Base-by-base conservation (phyloP, 2,888 invertebrate species). In the Girardia tigrina region DNA sequence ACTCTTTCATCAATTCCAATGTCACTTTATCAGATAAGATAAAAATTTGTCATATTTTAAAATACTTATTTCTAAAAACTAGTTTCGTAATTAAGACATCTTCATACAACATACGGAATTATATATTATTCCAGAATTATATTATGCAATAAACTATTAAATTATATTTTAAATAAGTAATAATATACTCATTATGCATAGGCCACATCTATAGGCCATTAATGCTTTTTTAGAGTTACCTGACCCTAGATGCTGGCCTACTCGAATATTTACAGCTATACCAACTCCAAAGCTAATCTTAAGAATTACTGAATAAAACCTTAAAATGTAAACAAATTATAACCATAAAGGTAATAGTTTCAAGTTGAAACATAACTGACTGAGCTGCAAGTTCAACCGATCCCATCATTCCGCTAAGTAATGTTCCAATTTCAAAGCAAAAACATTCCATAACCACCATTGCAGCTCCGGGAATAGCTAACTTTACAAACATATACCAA, bases 341-440 rank as follows among this genome's bases (percentile, higher is more conserved):
- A 12, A 76, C 76, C 76, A 76, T 76, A 75, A 75, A 76, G 20
- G 76, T 75, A 6, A 42, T 29, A 1, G 76, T 75, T 75, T 76
- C 75, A 6, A 76, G 0, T 56, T 76, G 76, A 27, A 76, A 76
- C 2, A 76, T 26, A 26, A 76, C 69, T 0, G 76, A 29, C 56
- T 76, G 76, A 0, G 70, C 75, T 6, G 76, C 76, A 16, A 76
- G 56, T 42, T 76, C 56, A 1, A 70, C 28, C 4, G 73, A 27
- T 26, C 76, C 76, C 28, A 77, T 26, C 16, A 70, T 23, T 16
- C 77, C 77, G n/a, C 77, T 73, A 20, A 77, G 28, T 20, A 77
- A 70, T 12, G 73, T 77, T 14, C 76, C 75, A 16, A 77, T 77
- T 28, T 77, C 77, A 26, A 27, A 73, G 27, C 77, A 71, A 26